A percentile compares a stretch with the other conserved stretches of the same genome.
phyloP scores from a whole-genome alignment of 2,888 invertebrate species.

The Criorhina ranunculi region DNA sequence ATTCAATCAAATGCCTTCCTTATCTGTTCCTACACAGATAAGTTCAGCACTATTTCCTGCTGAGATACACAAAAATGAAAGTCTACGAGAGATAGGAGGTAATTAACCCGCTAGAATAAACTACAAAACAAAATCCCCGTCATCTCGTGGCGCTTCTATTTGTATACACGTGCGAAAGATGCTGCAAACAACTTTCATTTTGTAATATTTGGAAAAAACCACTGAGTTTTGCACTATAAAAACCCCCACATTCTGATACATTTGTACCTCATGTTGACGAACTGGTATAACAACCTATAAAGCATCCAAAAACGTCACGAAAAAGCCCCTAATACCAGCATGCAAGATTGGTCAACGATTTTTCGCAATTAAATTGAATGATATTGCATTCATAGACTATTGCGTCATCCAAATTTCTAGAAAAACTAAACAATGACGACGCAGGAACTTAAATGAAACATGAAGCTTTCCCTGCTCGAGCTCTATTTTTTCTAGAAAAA shows the following conservation, averaged over 20 bases:
- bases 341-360: not conserved
- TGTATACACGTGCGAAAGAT: not conserved
- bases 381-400: constrained; percentile 41
- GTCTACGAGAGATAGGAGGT: constrained; percentile 25
- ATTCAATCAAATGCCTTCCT: too few species aligned
- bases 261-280: constrained; percentile 1
- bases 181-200: constrained; percentile 27
- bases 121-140: not conserved
- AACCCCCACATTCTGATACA: not conserved
- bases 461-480: not conserved
- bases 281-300: constrained; percentile 34
- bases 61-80: not conserved
- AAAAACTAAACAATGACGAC: constrained; percentile 44
- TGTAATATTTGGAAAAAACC: constrained; percentile 57
- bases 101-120: constrained; percentile 1
- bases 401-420: constrained; percentile 68
- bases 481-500: constrained; percentile 12
- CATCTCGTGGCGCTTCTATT: not conserved
- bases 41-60: not conserved
- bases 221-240: not conserved
- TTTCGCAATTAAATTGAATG: constrained; percentile 59
- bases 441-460: not conserved
- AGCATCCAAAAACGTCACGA: constrained; percentile 29
- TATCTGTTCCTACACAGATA: not conserved
- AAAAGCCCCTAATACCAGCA: constrained; percentile 7